Percentiles rank a stretch among this genome's conserved stretches.
These are phyloP conservation scores for Ceratina japonica DNA, from an alignment of 1,140 invertebrate species.

Conservation along the genomic window DNA sequence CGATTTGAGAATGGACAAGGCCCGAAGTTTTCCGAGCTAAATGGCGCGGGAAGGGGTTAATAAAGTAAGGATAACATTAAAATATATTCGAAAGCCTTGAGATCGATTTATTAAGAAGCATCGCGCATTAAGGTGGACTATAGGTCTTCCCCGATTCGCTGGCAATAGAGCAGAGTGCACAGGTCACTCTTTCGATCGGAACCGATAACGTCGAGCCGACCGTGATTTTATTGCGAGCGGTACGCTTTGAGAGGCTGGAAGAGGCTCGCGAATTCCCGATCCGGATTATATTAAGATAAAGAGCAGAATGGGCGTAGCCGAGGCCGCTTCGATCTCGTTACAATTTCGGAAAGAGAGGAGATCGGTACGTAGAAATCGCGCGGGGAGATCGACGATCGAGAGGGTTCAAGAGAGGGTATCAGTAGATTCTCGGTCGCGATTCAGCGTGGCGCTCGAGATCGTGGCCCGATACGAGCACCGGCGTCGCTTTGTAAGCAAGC, in stretches of 20 bases:
- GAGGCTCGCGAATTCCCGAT: conserved; percentile 70
- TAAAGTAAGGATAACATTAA: too few relatives aligned
- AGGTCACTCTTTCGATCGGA: conserved; percentile 66
- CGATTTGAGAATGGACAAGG: too few relatives aligned
- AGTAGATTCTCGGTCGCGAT: conserved; percentile 30
- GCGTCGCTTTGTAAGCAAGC: conserved; percentile 2
- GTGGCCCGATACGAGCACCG: neutral
- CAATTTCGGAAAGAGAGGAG: conserved; percentile 71
- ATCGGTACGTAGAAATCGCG: conserved; percentile 6
- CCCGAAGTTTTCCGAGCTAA: too few relatives aligned
- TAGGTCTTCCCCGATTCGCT: conserved; percentile 66
- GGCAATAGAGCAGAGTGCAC: conserved; percentile 70
- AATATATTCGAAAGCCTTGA: too few relatives aligned
- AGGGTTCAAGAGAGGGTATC: conserved; percentile 1
- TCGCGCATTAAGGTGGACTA: conserved; percentile 43
- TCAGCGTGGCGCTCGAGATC: conserved; percentile 3
- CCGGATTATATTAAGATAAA: conserved; percentile 78
- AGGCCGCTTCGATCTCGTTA: conserved; percentile 69
- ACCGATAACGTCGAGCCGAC: conserved; percentile 59
- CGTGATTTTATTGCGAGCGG: conserved; percentile 73
- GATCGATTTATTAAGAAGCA: too few relatives aligned
- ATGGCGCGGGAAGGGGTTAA: too few relatives aligned
- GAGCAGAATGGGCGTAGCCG: conserved; percentile 33
- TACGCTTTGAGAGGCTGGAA: conserved; percentile 55
- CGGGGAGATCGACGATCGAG: conserved; percentile 32